Evolutionary conservation across 1,140 invertebrate genomes (phyloP), one percentile per base, ranked within the genome.

Genomic region (Trissolcus basalis): DNA sequence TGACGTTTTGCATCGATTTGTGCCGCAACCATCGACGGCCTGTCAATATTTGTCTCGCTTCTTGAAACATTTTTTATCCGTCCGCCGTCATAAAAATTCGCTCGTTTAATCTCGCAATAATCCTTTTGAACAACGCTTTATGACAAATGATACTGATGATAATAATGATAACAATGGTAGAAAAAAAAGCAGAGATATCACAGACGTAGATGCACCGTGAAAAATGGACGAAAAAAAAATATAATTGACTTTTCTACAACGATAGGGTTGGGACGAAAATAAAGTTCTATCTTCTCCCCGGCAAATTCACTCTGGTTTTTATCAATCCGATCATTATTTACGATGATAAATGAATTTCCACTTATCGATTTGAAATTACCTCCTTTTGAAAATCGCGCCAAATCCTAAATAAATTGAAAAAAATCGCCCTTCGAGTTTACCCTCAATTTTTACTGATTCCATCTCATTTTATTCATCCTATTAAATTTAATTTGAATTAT

Each of bases 51-150:
- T 59, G 15, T 39, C 39, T 43, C 19, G 51, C 16, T 8, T 16
- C 14, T 15, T 35, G 16, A 7, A 27, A 47, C 10, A 45, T 47
- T 59, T 27, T 58, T 48, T 48, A 39, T 39, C 32, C n/a, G 19
- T 12, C 7, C 1, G n/a, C 9, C 2, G 16, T 35, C 10, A 27
- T 41, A 32, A 58, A 56, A 33, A 58, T 47, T 33, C 54, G 14
- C n/a, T 15, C 27, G 14, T n/a, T 13, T 58, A 58, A 47, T 27
- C 19, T 58, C 54, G 12, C 13, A 58, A 58, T 58, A 58, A 58
- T 16, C 54, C 43, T 44, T 10, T n/a, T 14, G 4, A 51, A 36
- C 7, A 9, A 1, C 12, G 36, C 13, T 1, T 27, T 27, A 7
- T 47, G 54, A 58, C 44, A 56, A 56, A 56, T 45, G 55, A 15